These are phyloP conservation scores for Cosmorhoe ocellata DNA, from an alignment of 2,888 invertebrate genomes.

Conservation along the genomic window DNA sequence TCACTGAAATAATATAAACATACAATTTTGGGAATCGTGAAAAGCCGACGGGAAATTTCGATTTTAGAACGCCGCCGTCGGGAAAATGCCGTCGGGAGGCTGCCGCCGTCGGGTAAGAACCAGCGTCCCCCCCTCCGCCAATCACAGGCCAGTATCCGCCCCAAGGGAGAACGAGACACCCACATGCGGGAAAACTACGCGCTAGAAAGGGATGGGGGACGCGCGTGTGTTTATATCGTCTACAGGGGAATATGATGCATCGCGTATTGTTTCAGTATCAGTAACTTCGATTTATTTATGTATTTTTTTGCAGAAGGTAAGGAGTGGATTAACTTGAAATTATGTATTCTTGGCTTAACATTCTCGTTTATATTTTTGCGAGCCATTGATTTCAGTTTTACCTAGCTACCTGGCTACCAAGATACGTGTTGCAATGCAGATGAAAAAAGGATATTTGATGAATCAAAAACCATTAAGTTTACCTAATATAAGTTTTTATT, in stretches of 20 bases:
- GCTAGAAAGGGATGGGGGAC: slow-evolving; percentile 49
- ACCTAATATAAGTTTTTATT: background rate
- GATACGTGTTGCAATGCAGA: too few relatives aligned
- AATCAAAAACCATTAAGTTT: too few relatives aligned
- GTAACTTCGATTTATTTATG: slow-evolving; percentile 74
- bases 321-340: slow-evolving; percentile 54
- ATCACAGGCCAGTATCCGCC: slow-evolving; percentile 71
- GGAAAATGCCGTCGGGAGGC: slow-evolving; percentile 77
- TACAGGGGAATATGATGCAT: slow-evolving; percentile 79
- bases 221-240: slow-evolving; percentile 68
- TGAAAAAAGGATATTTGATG: too few relatives aligned
- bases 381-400: slow-evolving; percentile 15
- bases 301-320: slow-evolving; percentile 64
- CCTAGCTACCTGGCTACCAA: too few relatives aligned
- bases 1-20: too few relatives aligned
- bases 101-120: slow-evolving; percentile 64
- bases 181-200: slow-evolving; percentile 52
- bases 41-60: slow-evolving; percentile 49
- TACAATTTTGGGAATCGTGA: too few relatives aligned
- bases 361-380: slow-evolving; percentile 10
- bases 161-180: slow-evolving; percentile 48
- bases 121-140: slow-evolving; percentile 73
- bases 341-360: slow-evolving; percentile 29
- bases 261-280: slow-evolving; percentile 78
- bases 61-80: slow-evolving; percentile 69